Base-by-base conservation (phyloP, 2,113 vertebrate species). In the Calyptomena viridis region DNA sequence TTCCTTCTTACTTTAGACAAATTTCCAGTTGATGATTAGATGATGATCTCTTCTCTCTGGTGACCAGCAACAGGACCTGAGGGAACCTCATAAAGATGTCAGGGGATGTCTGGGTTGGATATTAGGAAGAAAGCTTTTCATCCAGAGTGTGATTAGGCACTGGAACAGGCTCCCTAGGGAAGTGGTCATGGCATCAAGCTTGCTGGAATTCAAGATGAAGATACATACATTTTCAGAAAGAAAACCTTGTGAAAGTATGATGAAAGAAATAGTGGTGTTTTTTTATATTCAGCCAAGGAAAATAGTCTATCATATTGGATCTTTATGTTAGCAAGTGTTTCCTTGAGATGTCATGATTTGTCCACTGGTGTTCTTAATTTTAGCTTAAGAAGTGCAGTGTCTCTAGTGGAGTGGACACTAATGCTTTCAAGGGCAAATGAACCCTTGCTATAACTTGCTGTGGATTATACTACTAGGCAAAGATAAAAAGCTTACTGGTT, bases 61-160 rank as follows among this genome's bases (percentile, higher is more conserved):
- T 52, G 39, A 59, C 12, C 49, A 67, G 14, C 0, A 0, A 21
- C 1, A 28, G 23, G 33, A 44, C 33, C 27, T n/a, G 60, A 52
- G 19, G 22, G 22, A 81, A n/a, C 10, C 8, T 24, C 68, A 39
- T 9, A 23, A 37, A 67, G 7, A 27, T 23, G 52, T 52, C 23
- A 39, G 44, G 28, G 39, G 23, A 59, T 14, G 10, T 39, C 46
- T 46, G 46, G 23, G 4, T 21, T n/a, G 5, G 19, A 28, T 59
- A 24, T 21, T 14, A n/a, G 37, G 24, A 37, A 33, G n/a, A 68
- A 68, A 5, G 4, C 11, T 59, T 50, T 66, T 39, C 27, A 44
- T 4, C 6, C 33, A 52, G 37, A 46, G 13, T 4, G 16, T 60
- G 39, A 39, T 30, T 46, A 60, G 11, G 11, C 28, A 40, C 20